Evolutionary conservation across 37 sponge, comb jelly and placozoan genomes (phyloP), one percentile per base, ranked within the genome.

Genomic region (Oopsacas minuta): DNA sequence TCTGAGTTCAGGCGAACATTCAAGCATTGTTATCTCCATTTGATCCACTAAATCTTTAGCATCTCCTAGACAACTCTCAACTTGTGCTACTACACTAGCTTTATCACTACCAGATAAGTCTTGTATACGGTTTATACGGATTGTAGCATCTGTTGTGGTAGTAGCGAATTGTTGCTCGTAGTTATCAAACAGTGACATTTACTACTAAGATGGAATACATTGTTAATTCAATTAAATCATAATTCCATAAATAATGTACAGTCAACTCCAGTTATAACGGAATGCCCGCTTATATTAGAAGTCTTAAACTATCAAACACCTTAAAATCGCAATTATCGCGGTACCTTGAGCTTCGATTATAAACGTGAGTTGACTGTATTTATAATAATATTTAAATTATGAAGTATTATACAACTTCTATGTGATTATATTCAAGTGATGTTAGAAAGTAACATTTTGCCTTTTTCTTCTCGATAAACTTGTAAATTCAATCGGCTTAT

Each of bases 391-490:
- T n/a, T n/a, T n/a, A n/a, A n/a, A n/a, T n/a, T n/a, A n/a, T n/a
- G n/a, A n/a, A n/a, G n/a, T n/a, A n/a, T n/a, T n/a, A n/a, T n/a
- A n/a, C n/a, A n/a, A n/a, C n/a, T n/a, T n/a, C n/a, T n/a, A n/a
- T n/a, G n/a, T n/a, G n/a, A n/a, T n/a, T n/a, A n/a, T n/a, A n/a
- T n/a, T n/a, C 22, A 61, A 61, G 75, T 61, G 75, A 61, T 61
- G 75, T 61, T 61, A 61, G 75, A 61, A 61, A 12, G 75, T 61
- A 61, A n/a, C 30, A 61, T 61, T 61, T 34, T 61, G 75, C 75
- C 22, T 61, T 61, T n/a, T 61, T 5, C 75, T 10, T 25, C 22
- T 10, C 22, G 75, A 61, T 10, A 61, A 25, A n/a, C 30, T 61
- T 32, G 22, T 61, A 32, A 3, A 3, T n/a, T 61, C 75, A 61